Conservation (phyloP, 1,140 invertebrate species). For the Apocrypta bakeri region DNA sequence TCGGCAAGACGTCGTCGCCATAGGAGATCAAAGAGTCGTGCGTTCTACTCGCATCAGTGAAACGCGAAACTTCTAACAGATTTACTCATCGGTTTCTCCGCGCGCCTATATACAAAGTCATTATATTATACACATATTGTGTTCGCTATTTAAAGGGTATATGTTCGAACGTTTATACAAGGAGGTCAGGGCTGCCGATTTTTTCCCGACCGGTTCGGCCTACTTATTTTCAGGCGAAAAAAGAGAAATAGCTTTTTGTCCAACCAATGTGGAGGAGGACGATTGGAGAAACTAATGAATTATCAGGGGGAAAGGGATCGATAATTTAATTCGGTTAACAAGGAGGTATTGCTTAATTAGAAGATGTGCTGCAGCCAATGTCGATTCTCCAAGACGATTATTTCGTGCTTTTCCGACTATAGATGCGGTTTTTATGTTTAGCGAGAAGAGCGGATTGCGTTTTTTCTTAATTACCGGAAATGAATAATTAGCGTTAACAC, state of each 20-base stretch:
- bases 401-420: not conserved
- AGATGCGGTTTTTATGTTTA: not conserved
- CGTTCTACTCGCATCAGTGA: not conserved
- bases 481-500: not conserved
- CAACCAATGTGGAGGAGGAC: not conserved
- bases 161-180: not conserved
- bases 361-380: not conserved
- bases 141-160: constrained; percentile 4
- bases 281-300: constrained; percentile 13
- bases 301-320: not conserved
- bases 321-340: not conserved
- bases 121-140: not conserved
- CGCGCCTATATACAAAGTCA: not conserved
- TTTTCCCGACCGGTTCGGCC: not conserved
- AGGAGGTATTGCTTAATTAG: constrained; percentile 31
- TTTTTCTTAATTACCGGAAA: constrained; percentile 38
- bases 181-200: constrained; percentile 20
- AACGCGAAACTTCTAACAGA: constrained; percentile 27
- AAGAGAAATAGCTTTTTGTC: not conserved
- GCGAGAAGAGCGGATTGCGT: too few relatives aligned
- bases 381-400: too few relatives aligned
- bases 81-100: not conserved
- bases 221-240: constrained; percentile 9
- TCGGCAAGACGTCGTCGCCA: not conserved
- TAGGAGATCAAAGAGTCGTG: not conserved